Evolutionary conservation across 2,797 vertebrate genomes (phyloP).

Genomic region (Telmatherina bonti): DNA sequence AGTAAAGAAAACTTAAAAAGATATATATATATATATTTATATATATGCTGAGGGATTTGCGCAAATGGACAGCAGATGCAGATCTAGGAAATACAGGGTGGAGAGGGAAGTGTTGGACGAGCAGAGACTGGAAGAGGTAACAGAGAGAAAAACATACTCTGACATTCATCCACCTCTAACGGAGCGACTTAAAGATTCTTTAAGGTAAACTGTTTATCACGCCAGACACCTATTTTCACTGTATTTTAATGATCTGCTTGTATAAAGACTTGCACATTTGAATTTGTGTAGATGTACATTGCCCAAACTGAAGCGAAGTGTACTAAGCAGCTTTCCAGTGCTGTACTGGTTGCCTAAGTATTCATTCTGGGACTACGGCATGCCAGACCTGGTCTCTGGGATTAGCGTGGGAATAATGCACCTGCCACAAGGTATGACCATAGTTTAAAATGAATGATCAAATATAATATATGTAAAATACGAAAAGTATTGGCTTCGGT

Average conservation of each 20-base stretch:
- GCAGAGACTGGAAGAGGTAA: slow-evolving; percentile 86
- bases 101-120: slow-evolving; percentile 87
- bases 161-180: slow-evolving; percentile 56
- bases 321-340: slow-evolving; percentile 86
- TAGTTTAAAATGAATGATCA: not conserved
- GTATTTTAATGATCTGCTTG: not conserved
- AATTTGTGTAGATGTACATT: slow-evolving; percentile 81
- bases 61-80: slow-evolving; percentile 66
- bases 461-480: too few relatives aligned
- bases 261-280: not conserved
- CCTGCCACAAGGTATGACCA: slow-evolving; percentile 92
- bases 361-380: slow-evolving; percentile 91
- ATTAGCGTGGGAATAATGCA: slow-evolving; percentile 98
- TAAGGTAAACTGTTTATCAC: slow-evolving; percentile 72
- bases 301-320: slow-evolving; percentile 78
- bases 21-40: too few relatives aligned
- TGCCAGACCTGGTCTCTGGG: slow-evolving; percentile 91
- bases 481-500: too few relatives aligned
- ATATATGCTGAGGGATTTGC: slow-evolving; percentile 10
- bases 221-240: not conserved
- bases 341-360: slow-evolving; percentile 94
- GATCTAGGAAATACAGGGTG: slow-evolving; percentile 70
- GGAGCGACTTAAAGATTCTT: slow-evolving; percentile 70
- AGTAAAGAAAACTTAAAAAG: not conserved
- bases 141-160: slow-evolving; percentile 72